Percentiles rank a stretch among this genome's conserved stretches.
These are phyloP conservation scores for Agrypnus murinus DNA, from an alignment of 2,888 invertebrate species.

Conservation along the genomic window DNA sequence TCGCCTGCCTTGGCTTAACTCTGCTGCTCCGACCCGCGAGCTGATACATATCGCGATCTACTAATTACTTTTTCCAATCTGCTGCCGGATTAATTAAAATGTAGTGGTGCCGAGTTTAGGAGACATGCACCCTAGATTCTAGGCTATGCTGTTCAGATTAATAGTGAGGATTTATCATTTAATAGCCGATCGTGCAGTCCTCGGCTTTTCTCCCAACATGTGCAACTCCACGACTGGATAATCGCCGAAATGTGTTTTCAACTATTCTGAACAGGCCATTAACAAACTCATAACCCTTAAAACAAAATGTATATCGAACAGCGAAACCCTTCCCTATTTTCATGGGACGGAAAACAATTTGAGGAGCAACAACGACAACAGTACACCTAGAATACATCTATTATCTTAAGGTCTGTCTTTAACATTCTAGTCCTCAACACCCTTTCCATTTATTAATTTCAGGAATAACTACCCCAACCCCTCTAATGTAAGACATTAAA, in stretches of 20 bases:
- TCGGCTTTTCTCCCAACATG: background rate
- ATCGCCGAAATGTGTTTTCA: constrained; percentile 27
- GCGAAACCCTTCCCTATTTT: background rate
- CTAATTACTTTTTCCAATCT: constrained; percentile 67
- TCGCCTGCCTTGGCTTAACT: constrained; percentile 39
- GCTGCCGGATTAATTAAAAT: constrained; percentile 65
- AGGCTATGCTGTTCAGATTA: constrained; percentile 60
- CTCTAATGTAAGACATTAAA: no score
- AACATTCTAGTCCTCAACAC: background rate
- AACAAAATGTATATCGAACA: constrained; percentile 5
- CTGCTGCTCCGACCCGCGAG: constrained; percentile 48
- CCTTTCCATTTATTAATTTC: no score
- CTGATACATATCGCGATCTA: constrained; percentile 63
- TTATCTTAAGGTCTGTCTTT: constrained; percentile 4
- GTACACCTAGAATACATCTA: background rate
- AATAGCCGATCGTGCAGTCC: constrained; percentile 39
- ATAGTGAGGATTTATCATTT: constrained; percentile 58
- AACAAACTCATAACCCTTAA: constrained; percentile 8
- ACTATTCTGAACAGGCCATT: constrained; percentile 17
- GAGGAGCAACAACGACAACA: background rate
- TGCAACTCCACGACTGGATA: constrained; percentile 17
- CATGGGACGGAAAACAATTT: background rate
- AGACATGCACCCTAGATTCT: constrained; percentile 57
- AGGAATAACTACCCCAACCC: background rate
- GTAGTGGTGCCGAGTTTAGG: constrained; percentile 60